A percentile compares a stretch with the other conserved stretches of the same genome.
Conservation (phyloP, 2,888 invertebrate genomes). For the Ceraclea dissimilis region DNA sequence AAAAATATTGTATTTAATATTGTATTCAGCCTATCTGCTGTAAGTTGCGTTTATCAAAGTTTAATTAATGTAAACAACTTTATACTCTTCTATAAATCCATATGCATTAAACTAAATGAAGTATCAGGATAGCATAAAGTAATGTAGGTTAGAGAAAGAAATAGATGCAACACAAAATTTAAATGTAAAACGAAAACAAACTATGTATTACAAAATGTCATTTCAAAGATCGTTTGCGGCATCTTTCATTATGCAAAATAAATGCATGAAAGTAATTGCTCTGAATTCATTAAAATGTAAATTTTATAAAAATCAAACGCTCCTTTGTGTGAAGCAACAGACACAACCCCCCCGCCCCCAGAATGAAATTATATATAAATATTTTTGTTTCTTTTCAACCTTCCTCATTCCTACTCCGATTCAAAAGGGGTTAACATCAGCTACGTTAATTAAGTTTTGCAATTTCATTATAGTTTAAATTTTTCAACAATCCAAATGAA, state of each 20-base stretch:
- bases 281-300: slow-evolving; percentile 2
- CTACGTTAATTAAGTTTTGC: no score
- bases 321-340: neutral
- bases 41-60: no score
- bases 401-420: no score
- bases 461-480: no score
- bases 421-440: neutral
- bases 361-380: neutral
- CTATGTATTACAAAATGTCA: neutral
- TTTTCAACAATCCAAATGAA: no score
- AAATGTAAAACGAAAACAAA: neutral
- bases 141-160: no score
- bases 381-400: neutral
- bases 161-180: neutral
- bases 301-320: slow-evolving; percentile 2
- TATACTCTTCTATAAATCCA: no score
- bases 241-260: neutral
- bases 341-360: neutral
- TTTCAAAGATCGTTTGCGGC: neutral
- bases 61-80: no score
- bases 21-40: no score
- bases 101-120: no score
- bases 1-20: no score
- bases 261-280: slow-evolving; percentile 1
- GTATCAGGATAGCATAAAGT: no score